Base-by-base conservation (phyloP, 37 sponge, comb jelly and placozoan genomes). In the Chondrosia reniformis region DNA sequence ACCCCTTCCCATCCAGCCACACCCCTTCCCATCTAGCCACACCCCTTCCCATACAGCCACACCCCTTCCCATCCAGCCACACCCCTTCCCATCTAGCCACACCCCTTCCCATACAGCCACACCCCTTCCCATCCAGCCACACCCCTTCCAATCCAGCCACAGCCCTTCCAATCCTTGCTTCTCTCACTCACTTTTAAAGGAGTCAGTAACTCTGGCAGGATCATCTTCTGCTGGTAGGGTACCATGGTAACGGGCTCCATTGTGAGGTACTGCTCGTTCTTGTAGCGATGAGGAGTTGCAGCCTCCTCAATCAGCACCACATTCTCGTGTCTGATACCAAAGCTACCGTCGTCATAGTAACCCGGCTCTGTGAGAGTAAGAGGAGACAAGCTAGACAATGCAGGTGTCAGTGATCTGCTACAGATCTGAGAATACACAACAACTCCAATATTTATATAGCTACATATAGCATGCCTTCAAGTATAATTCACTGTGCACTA, bases 321-420 rank as follows among this genome's bases (percentile, higher is more conserved):
- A 72, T 88, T 95, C 64, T 98, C 99, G 38, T 93, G 93, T n/a
- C 99, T 52, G 40, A 98, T 93, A 0, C 99, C 99, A 84, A 91
- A 98, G 19, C 58, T 17, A 19, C 93, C 94, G 63, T 90, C 92
- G 38, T 95, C 99, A 78, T 98, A 98, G 85, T 80, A 98, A 39
- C 99, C 99, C 32, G 99, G 99, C 78, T 98, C 99, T 89, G 67
- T 63, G 38, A 63, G n/a, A n/a, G n/a, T n/a, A n/a, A n/a, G n/a
- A n/a, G n/a, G n/a, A n/a, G n/a, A n/a, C n/a, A n/a, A n/a, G n/a
- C n/a, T n/a, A n/a, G n/a, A n/a, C n/a, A n/a, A n/a, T n/a, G n/a
- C n/a, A n/a, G n/a, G n/a, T n/a, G n/a, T n/a, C n/a, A n/a, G 15
- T 24, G 43, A 74, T 3, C n/a, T 3, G 43, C 17, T 30, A 2